Percentiles rank a stretch among this genome's conserved stretches.
phyloP scores from a whole-genome alignment of 2,797 vertebrate genomes.

The Tokudaia tokunoshimensis region DNA sequence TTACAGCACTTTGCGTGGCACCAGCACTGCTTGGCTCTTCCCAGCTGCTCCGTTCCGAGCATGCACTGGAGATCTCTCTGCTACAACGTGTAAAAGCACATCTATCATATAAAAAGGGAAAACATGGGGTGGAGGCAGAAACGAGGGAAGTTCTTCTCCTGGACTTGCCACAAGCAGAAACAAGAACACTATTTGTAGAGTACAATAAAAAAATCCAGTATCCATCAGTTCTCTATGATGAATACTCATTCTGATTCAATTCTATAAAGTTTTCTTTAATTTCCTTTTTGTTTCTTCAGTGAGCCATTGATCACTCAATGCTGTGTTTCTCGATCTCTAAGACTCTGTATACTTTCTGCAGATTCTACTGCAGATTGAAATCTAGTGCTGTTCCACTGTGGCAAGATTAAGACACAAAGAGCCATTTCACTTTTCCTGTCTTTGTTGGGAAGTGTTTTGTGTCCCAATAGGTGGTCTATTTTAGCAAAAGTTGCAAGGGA shows the following conservation, averaged over 20 bases:
- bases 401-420: background rate
- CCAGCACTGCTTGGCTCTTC: no score
- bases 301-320: background rate
- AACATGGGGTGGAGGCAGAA: rapidly evolving
- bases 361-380: background rate
- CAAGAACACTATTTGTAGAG: background rate
- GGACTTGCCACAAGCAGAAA: rapidly evolving
- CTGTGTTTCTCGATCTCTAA: background rate
- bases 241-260: background rate
- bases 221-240: no score
- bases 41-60: background rate
- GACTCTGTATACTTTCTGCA: background rate
- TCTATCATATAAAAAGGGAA: background rate
- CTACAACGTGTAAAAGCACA: background rate
- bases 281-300: background rate
- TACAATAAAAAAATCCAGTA: background rate
- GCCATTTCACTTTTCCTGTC: no score
- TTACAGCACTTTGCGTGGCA: no score
- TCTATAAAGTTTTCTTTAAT: background rate
- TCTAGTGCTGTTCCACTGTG: background rate
- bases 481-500: background rate
- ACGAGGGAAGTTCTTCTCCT: rapidly evolving
- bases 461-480: no score
- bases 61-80: background rate
- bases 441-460: no score